A percentile compares a stretch with the other conserved stretches of the same genome.
Evolutionary conservation across 2,888 invertebrate species (phyloP).

Genomic region (Thera britannica): DNA sequence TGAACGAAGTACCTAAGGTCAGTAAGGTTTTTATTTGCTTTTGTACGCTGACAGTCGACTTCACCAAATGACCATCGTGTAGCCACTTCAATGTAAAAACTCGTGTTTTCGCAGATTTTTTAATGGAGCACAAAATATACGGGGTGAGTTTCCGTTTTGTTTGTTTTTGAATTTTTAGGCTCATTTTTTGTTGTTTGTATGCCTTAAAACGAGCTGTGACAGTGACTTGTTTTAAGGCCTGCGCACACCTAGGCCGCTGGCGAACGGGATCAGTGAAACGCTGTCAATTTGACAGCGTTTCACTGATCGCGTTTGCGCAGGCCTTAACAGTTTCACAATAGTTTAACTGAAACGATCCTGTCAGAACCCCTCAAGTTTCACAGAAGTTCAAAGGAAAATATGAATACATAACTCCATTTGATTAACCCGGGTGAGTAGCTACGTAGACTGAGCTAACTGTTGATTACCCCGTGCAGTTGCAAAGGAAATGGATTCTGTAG

Average conservation of each 20-base stretch:
- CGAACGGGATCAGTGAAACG: no score
- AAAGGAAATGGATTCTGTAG: conserved; percentile 16
- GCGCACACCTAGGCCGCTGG: no score
- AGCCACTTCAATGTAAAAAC: conserved; percentile 12
- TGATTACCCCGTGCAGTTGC: conserved; percentile 12
- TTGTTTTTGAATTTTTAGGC: conserved; percentile 24
- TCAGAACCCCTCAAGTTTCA: background rate
- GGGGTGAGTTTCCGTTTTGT: conserved; percentile 27
- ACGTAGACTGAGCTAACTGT: conserved; percentile 9
- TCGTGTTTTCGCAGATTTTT: conserved; percentile 33
- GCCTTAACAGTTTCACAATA: no score
- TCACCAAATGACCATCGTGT: background rate
- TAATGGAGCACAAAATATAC: conserved; percentile 33
- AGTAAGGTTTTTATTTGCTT: background rate
- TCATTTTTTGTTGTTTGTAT: conserved; percentile 11
- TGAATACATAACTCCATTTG: background rate
- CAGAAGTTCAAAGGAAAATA: background rate
- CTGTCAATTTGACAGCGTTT: no score
- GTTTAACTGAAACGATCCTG: no score
- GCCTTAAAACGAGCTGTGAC: background rate
- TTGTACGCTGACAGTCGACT: background rate
- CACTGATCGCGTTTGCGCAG: no score
- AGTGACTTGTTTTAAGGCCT: no score
- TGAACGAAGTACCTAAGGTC: no score
- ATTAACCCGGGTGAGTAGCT: background rate